Evolutionary conservation across 2,113 vertebrate species (phyloP), one percentile per base, ranked within the genome.

Genomic region (Ginglymostoma cirratum): DNA sequence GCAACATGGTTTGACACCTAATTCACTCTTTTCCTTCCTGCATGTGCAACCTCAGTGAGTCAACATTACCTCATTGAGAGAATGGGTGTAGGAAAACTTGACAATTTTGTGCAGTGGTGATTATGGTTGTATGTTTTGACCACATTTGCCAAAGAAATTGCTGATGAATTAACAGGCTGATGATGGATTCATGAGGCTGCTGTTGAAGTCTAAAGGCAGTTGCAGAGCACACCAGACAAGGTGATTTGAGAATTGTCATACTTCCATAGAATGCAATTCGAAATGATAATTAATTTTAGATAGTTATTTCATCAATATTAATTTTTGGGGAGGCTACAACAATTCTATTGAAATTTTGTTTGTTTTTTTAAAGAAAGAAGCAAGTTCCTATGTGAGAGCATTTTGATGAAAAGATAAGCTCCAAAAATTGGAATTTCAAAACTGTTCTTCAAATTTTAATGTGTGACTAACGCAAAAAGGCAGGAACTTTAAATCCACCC

Each of bases 1-100:
- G 98, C 98, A 98, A 96, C 98, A 97, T 97, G 97, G 98, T 97
- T 98, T 97, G 98, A 98, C 98, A 99, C 98, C 98, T 99, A 98
- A 98, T 95, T 95, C 23, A 30, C 14, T 95, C 69, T 95, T 52
- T 72, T 95, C 92, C 30, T 70, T 72, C 94, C 94, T 95, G 94
- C 94, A 30, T 95, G 42, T 72, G 94, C 67, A 95, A 76, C 67
- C 27, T 95, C 94, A 76, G 69, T 95, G 94, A 95, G 94, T 95
- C 94, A 95, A 95, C 94, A 95, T 95, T 95, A 95, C 94, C 94
- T 95, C 94, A 95, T 95, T 95, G 94, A 72, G 67, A 95, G 94
- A 70, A 95, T 52, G 93, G 67, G 67, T 95, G 93, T 95, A 95
- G 94, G 94, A 95, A 95, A 95, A 95, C 24, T 70, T 95, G 94